Conservation (phyloP, 2,113 vertebrate genomes). For the Gorsachius goisagi region DNA sequence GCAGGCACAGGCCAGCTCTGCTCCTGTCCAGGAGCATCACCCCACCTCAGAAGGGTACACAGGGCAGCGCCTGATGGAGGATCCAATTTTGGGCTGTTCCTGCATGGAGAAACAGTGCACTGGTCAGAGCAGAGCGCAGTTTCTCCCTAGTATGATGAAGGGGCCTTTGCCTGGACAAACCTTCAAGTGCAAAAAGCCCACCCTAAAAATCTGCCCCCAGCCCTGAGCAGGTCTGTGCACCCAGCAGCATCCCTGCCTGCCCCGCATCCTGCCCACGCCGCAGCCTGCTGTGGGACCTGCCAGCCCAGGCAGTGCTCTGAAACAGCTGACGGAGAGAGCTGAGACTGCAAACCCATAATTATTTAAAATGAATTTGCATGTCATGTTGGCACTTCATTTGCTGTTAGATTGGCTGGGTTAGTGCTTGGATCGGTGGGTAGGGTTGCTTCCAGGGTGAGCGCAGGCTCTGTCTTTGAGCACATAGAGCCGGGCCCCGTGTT, state of each 20-base stretch:
- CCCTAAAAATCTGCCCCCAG: too few relatives aligned
- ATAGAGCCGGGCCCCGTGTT: fast-evolving
- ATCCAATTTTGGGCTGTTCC: not conserved
- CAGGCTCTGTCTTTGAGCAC: not conserved
- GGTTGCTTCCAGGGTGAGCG: not conserved
- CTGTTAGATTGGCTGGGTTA: not conserved
- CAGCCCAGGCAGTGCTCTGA: fast-evolving
- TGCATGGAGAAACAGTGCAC: not conserved
- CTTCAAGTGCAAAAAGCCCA: not conserved
- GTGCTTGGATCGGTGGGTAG: not conserved
- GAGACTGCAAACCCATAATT: not conserved
- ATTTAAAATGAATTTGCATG: not conserved
- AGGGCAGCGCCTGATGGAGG: fast-evolving
- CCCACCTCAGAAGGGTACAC: not conserved
- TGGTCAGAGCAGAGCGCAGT: not conserved
- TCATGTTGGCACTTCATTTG: not conserved
- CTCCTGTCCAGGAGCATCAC: not conserved
- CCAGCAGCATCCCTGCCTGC: not conserved
- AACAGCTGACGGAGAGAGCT: not conserved
- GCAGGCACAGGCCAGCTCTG: not conserved
- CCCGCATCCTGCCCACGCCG: fast-evolving
- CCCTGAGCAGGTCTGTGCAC: not conserved
- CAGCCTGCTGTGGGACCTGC: not conserved
- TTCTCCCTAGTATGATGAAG: not conserved
- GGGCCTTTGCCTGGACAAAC: not conserved